Evolutionary conservation across 1,140 invertebrate species (phyloP).

Genomic region (Drosophila bocki): DNA sequence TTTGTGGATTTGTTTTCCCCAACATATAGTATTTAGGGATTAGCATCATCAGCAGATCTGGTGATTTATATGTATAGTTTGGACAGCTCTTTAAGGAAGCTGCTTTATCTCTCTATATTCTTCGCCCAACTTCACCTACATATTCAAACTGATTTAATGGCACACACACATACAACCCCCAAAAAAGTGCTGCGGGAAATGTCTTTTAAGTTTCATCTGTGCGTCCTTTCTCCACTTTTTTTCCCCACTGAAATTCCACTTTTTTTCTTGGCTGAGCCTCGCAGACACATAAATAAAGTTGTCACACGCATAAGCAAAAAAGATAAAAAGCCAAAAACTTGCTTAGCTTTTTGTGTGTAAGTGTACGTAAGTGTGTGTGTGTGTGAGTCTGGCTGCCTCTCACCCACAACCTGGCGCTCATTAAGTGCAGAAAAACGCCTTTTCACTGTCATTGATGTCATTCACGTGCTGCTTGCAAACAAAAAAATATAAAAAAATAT

Average conservation of each 20-base stretch:
- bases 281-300: constrained; percentile 83
- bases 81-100: constrained; percentile 44
- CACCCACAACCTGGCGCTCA: constrained; percentile 44
- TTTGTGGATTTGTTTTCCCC: background rate
- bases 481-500: constrained; percentile 15
- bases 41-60: constrained; percentile 8
- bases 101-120: constrained; percentile 21
- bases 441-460: constrained; percentile 80
- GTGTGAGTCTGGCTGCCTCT: constrained; percentile 14
- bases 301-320: constrained; percentile 61
- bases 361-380: constrained; percentile 5
- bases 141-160: constrained; percentile 59
- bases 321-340: constrained; percentile 70
- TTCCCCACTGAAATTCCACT: constrained; percentile 1
- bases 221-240: constrained; percentile 35
- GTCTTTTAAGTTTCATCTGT: constrained; percentile 73
- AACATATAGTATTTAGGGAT: constrained; percentile 1
- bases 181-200: constrained; percentile 56
- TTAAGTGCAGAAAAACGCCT: constrained; percentile 80
- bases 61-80: constrained; percentile 44
- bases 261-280: constrained; percentile 52
- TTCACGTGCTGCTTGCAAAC: constrained; percentile 64
- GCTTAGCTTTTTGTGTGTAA: constrained; percentile 41
- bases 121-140: constrained; percentile 43
- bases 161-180: constrained; percentile 19